Conservation (phyloP, 2,888 invertebrate genomes). For the Geophilus truncorum region DNA sequence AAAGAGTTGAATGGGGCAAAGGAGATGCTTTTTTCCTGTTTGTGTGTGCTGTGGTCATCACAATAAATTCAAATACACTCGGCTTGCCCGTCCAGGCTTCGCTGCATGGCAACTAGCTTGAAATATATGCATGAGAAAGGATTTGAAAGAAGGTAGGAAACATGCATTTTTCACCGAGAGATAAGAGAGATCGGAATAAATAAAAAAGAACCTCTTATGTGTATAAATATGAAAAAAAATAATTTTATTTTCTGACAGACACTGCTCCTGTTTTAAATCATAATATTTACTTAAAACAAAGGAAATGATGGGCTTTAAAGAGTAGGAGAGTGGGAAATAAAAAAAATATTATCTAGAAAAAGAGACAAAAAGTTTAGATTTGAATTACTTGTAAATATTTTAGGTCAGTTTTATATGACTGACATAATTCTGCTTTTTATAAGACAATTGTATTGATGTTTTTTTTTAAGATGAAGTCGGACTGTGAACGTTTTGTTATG, state of each 20-base stretch:
- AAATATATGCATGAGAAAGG: not conserved
- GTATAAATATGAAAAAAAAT: not conserved
- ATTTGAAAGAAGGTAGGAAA: not conserved
- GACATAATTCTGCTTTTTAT: too few relatives aligned
- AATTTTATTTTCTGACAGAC: not conserved
- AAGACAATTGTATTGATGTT: too few relatives aligned
- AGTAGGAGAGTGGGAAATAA: too few relatives aligned
- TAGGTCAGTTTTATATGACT: too few relatives aligned
- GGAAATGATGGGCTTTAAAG: not conserved
- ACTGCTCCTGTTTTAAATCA: not conserved
- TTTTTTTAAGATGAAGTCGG: too few relatives aligned
- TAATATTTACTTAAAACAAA: not conserved
- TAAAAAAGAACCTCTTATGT: not conserved
- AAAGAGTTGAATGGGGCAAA: not conserved
- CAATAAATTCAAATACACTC: not conserved
- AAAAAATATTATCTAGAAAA: too few relatives aligned
- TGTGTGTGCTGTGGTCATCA: not conserved
- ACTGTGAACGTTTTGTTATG: too few relatives aligned
- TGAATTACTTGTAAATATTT: too few relatives aligned
- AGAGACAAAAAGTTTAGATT: too few relatives aligned
- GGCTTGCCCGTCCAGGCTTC: not conserved
- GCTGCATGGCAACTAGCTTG: not conserved
- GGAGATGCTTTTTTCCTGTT: not conserved
- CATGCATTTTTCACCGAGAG: not conserved
- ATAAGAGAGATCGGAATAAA: not conserved